Conservation (phyloP, 1,140 invertebrate genomes). For the Probaryconus sp. region DNA sequence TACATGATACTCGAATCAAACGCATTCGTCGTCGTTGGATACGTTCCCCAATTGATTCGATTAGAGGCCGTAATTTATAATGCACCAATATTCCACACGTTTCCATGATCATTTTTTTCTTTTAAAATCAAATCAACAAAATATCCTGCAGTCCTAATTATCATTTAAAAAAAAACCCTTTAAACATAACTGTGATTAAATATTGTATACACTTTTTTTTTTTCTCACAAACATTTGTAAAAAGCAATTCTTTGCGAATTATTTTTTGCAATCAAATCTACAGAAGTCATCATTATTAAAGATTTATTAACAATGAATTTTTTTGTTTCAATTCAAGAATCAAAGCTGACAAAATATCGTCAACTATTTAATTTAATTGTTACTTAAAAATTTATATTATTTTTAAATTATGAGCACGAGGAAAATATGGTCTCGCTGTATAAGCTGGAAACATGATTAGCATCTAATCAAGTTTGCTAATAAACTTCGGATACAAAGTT, state of each 20-base stretch:
- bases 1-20: conserved; percentile 16
- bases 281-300: no score
- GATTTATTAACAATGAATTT: no score
- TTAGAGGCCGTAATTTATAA: conserved; percentile 47
- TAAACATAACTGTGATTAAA: no score
- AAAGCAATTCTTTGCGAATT: no score
- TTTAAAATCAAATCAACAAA: no score
- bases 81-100: conserved; percentile 47
- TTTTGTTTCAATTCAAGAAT: no score
- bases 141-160: conserved; percentile 49
- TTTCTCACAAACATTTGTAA: no score
- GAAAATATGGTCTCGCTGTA: conserved; percentile 5
- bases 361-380: conserved; percentile 10
- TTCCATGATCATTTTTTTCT: conserved; percentile 46
- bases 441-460: conserved; percentile 12
- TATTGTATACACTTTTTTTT: no score
- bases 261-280: no score
- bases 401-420: no score
- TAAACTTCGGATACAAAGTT: conserved; percentile 37
- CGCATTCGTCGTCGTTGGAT: conserved; percentile 32
- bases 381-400: no score
- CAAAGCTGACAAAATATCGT: no score
- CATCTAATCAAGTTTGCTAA: conserved; percentile 34
- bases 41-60: conserved; percentile 44
- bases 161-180: conserved; percentile 3